Evolutionary conservation across 2,797 vertebrate genomes (phyloP).

Genomic region (Oreochromis mossambicus): DNA sequence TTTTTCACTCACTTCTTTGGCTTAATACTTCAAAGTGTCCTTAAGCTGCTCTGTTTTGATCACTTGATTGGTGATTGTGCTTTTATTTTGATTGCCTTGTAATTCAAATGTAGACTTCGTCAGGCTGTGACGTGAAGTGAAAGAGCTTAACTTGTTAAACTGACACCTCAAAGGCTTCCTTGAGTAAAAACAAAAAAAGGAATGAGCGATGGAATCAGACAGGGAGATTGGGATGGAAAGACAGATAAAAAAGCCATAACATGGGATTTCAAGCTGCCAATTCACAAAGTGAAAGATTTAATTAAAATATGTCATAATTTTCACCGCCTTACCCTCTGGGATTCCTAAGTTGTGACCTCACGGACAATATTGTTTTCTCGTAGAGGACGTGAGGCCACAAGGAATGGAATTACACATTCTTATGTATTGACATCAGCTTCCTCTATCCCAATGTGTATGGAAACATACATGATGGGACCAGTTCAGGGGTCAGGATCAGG

Average conservation of each 20-base stretch:
- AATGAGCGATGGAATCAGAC: slow-evolving; percentile 35
- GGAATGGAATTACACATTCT: slow-evolving; percentile 79
- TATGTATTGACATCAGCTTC: slow-evolving; percentile 74
- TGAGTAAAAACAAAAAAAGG: slow-evolving; percentile 41
- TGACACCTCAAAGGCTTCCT: slow-evolving; percentile 63
- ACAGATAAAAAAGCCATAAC: slow-evolving; percentile 48
- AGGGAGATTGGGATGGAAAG: slow-evolving; percentile 8
- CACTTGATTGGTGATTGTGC: slow-evolving; percentile 55
- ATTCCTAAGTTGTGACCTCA: slow-evolving; percentile 75
- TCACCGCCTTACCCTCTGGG: slow-evolving; percentile 67
- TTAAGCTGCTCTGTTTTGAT: slow-evolving; percentile 54
- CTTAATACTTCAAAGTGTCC: slow-evolving; percentile 63
- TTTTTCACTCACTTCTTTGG: slow-evolving; percentile 38
- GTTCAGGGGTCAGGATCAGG: slow-evolving; percentile 57
- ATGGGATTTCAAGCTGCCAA: slow-evolving; percentile 68
- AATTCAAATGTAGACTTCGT: slow-evolving; percentile 39
- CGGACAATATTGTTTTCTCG: slow-evolving; percentile 71
- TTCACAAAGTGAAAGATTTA: slow-evolving; percentile 74
- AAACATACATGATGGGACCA: slow-evolving; percentile 61
- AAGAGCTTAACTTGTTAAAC: slow-evolving; percentile 58
- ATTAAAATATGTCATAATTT: slow-evolving; percentile 79
- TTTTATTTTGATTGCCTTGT: slow-evolving; percentile 59
- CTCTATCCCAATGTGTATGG: slow-evolving; percentile 55
- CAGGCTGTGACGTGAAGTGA: slow-evolving; percentile 50
- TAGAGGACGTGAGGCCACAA: slow-evolving; percentile 57